Evolutionary conservation across 1,140 invertebrate genomes (phyloP).

Genomic region (Trypoxylus dichotomus): DNA sequence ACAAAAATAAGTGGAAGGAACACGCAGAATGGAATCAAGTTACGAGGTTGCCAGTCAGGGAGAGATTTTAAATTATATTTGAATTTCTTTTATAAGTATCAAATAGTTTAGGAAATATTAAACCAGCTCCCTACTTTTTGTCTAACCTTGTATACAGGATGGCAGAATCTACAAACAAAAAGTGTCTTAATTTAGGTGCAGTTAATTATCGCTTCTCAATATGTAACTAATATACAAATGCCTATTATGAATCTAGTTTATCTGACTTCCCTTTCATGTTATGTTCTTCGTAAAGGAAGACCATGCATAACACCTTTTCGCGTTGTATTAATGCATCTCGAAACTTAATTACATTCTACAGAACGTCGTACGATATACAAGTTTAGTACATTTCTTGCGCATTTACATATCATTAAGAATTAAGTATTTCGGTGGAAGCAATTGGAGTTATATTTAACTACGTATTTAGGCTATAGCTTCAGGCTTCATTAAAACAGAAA

Average conservation of each 20-base stretch:
- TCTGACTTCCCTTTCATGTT: background rate
- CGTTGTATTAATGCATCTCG: background rate
- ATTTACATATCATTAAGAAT: background rate
- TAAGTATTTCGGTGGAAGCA: background rate
- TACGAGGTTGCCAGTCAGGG: too few species aligned
- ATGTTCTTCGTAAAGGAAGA: background rate
- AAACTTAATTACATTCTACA: background rate
- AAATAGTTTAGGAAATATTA: too few species aligned
- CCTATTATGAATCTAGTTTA: constrained; percentile 6
- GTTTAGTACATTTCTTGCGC: background rate
- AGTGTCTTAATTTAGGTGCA: constrained; percentile 15
- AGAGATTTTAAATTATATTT: too few species aligned
- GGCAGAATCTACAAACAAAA: background rate
- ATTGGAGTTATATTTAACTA: background rate
- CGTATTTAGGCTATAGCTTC: background rate
- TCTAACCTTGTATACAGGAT: too few species aligned
- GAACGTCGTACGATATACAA: background rate
- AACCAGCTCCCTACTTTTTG: too few species aligned
- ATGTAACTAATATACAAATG: constrained; percentile 1
- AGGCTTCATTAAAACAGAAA: background rate
- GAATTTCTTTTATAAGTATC: too few species aligned
- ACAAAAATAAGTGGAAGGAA: too few species aligned
- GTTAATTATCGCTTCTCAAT: constrained; percentile 21
- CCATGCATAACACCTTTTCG: background rate
- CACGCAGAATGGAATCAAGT: too few species aligned